These are phyloP conservation scores for Caligus rogercresseyi DNA, from an alignment of 1,140 invertebrate species.

Conservation along the genomic window DNA sequence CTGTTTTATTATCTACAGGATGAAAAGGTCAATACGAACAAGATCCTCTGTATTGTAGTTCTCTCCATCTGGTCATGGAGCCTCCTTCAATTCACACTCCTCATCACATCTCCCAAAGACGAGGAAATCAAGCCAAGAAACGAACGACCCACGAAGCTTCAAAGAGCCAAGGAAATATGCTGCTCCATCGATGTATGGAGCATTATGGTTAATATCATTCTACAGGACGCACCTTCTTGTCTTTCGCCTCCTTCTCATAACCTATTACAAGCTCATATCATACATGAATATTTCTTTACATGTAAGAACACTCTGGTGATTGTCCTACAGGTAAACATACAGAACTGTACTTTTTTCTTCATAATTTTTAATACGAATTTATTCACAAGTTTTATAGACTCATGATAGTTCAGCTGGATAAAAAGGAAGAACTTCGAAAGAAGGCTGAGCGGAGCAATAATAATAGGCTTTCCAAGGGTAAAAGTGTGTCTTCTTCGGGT, in stretches of 20 bases:
- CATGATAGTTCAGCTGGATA: conserved; percentile 41
- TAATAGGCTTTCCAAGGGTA: conserved; percentile 3
- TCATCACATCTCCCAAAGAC: conserved; percentile 66
- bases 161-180: conserved; percentile 36
- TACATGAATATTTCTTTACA: conserved; percentile 82
- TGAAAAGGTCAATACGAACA: conserved; percentile 51
- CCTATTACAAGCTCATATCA: conserved; percentile 64
- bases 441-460: conserved; percentile 18
- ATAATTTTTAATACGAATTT: conserved; percentile 1
- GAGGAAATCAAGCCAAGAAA: conserved; percentile 36
- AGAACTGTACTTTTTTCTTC: neutral
- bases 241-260: conserved; percentile 59
- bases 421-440: conserved; percentile 28
- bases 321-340: conserved; percentile 52
- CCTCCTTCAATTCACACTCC: conserved; percentile 70
- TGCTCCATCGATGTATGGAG: conserved; percentile 68
- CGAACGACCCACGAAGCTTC: conserved; percentile 17
- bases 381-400: conserved; percentile 21
- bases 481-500: neutral
- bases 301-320: conserved; percentile 75
- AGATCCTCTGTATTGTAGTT: conserved; percentile 51
- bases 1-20: conserved; percentile 32
- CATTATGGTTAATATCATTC: conserved; percentile 31
- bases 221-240: conserved; percentile 60
- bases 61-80: conserved; percentile 74